These are phyloP conservation scores for Limnephilus rhombicus DNA, from an alignment of 2,888 invertebrate species.

Conservation along the genomic window DNA sequence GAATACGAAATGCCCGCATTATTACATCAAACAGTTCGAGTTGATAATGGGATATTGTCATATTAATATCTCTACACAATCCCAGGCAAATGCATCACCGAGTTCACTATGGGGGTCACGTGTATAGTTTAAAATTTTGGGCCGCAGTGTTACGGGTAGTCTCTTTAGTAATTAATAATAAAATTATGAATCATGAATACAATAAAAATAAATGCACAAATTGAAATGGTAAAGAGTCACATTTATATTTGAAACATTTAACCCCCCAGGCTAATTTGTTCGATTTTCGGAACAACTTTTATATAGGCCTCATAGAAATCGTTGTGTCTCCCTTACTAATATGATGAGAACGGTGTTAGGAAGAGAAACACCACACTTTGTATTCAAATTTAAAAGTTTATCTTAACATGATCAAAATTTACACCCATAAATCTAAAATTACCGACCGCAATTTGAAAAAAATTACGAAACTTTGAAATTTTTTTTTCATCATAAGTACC, in stretches of 20 bases:
- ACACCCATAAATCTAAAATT: too few relatives aligned
- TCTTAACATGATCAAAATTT: too few relatives aligned
- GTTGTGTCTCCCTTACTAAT: too few relatives aligned
- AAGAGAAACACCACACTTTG: too few relatives aligned
- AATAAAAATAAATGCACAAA: background rate
- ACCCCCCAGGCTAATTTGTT: too few relatives aligned
- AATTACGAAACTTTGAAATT: too few relatives aligned
- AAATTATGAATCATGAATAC: background rate
- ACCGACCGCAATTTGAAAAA: too few relatives aligned
- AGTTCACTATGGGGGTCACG: slow-evolving; percentile 38
- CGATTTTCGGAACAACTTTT: too few relatives aligned
- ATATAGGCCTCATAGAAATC: too few relatives aligned
- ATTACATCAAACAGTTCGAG: slow-evolving; percentile 11
- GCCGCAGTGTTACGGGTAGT: background rate
- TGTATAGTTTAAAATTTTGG: slow-evolving; percentile 1
- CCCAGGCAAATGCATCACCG: background rate
- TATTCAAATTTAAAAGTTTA: too few relatives aligned
- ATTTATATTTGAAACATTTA: background rate
- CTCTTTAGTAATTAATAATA: background rate
- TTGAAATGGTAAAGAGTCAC: background rate
- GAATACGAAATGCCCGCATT: slow-evolving; percentile 22
- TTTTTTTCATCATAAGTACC: too few relatives aligned
- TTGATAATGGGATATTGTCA: slow-evolving; percentile 42
- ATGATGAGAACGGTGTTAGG: too few relatives aligned
- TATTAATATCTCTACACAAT: slow-evolving; percentile 14